Conservation (phyloP, 1,140 invertebrate genomes). For the Conus ventricosus region DNA sequence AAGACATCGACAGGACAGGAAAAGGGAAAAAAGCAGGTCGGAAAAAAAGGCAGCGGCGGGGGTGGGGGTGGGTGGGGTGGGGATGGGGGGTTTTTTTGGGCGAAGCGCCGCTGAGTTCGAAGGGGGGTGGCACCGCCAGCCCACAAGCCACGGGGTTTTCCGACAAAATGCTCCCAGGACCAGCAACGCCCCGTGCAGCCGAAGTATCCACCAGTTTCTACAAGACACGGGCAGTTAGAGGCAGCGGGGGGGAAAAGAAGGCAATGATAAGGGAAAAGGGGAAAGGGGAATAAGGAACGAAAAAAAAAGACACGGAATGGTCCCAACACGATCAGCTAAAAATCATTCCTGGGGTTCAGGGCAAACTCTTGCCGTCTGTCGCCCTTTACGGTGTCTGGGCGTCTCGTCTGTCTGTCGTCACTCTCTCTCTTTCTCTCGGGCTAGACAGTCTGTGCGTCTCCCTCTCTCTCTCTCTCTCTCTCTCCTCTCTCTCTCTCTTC, state of each 20-base stretch:
- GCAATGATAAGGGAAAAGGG: no score
- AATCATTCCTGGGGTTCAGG: no score
- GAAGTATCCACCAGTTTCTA: conserved; percentile 39
- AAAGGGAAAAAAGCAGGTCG: neutral
- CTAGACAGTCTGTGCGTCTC: no score
- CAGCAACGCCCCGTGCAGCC: conserved; percentile 45
- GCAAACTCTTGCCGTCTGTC: neutral
- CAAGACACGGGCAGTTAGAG: no score
- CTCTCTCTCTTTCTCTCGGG: neutral
- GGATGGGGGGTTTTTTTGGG: neutral
- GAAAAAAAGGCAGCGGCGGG: neutral
- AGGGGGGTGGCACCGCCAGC: conserved; percentile 41
- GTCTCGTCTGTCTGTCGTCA: neutral
- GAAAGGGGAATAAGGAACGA: neutral
- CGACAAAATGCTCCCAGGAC: conserved; percentile 42
- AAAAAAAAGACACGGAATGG: neutral
- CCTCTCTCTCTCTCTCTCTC: neutral
- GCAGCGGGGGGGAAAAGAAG: no score
- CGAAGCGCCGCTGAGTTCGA: neutral
- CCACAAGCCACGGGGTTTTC: conserved; percentile 39
- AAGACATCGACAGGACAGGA: neutral
- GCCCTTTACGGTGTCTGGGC: neutral
- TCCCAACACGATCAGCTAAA: no score
- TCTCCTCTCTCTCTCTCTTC: neutral
- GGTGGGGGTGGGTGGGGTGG: neutral